Conservation (phyloP, 2,888 invertebrate genomes). For the Lepidochitona cinerea region DNA sequence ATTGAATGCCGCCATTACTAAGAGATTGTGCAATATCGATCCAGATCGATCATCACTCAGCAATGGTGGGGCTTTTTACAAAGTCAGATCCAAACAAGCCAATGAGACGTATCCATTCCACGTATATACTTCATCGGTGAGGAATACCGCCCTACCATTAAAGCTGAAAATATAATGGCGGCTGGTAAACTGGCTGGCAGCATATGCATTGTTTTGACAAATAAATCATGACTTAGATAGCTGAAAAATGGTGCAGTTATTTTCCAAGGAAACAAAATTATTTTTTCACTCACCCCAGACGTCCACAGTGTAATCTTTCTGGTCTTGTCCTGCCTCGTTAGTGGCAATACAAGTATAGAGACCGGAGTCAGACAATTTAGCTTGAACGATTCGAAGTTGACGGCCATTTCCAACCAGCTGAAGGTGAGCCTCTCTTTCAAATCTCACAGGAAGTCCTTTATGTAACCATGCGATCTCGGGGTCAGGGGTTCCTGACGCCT, state of each 20-base stretch:
- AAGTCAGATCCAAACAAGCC: no score
- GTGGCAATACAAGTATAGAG: slow-evolving; percentile 71
- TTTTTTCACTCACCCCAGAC: slow-evolving; percentile 57
- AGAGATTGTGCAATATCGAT: no score
- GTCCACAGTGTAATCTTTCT: slow-evolving; percentile 55
- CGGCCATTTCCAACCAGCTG: slow-evolving; percentile 46
- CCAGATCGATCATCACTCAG: no score
- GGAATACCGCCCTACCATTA: no score
- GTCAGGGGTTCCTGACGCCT: slow-evolving; percentile 58
- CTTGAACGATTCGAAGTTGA: slow-evolving; percentile 50
- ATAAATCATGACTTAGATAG: no score
- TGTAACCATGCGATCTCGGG: slow-evolving; percentile 64
- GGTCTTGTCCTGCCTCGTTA: slow-evolving; percentile 72
- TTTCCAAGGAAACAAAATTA: not conserved
- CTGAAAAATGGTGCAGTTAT: not conserved
- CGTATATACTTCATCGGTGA: no score
- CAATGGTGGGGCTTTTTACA: no score
- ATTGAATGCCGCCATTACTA: no score
- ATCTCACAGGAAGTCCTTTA: slow-evolving; percentile 46
- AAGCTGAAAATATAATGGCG: no score
- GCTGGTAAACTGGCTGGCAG: no score
- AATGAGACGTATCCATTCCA: no score
- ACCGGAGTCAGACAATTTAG: slow-evolving; percentile 51
- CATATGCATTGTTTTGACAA: no score
- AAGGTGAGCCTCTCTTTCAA: slow-evolving; percentile 33